Evolutionary conservation across 2,113 vertebrate genomes (phyloP), one percentile per base, ranked within the genome.

Genomic region (Euleptes europaea): DNA sequence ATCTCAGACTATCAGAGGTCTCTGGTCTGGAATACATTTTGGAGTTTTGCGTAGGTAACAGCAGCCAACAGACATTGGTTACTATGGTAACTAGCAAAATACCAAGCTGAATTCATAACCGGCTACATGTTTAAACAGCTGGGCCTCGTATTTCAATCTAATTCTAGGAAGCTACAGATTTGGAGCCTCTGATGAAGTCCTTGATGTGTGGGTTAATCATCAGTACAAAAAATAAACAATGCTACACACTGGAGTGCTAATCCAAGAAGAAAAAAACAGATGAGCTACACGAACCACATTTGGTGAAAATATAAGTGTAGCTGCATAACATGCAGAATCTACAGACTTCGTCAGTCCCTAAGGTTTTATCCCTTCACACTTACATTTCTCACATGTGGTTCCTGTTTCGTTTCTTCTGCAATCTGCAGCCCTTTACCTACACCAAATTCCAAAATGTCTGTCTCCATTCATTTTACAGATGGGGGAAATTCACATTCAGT

Each of bases 51-150:
- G 19, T 78, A 51, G 51, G 75, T 40, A 84, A 35, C 15, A 70
- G 71, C 83, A 74, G 81, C 31, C 47, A 15, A 28, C 35, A n/a
- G 26, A 84, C 66, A 78, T 33, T 71, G 83, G 35, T 84, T 78
- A 71, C 73, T 76, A 66, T 76, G 66, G 75, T 71, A 70, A 78
- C 66, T 70, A 70, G 75, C 33, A 84, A 78, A 71, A 78, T 84
- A 69, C 57, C 66, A 60, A 78, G 47, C 47, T 69, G 49, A 57
- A 84, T 78, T 69, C 75, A 60, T 78, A 78, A 69, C n/a, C 13
- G 4, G 33, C 65, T 49, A 65, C 49, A 78, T 40, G 75, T 78
- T 84, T 84, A 70, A 78, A 78, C 83, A 78, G 75, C 83, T 78
- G 65, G 67, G 40, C 35, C 83, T 71, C 19, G 11, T 84, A 83